Base-by-base conservation (phyloP, 2,113 vertebrate species). In the Phainopepla nitens region DNA sequence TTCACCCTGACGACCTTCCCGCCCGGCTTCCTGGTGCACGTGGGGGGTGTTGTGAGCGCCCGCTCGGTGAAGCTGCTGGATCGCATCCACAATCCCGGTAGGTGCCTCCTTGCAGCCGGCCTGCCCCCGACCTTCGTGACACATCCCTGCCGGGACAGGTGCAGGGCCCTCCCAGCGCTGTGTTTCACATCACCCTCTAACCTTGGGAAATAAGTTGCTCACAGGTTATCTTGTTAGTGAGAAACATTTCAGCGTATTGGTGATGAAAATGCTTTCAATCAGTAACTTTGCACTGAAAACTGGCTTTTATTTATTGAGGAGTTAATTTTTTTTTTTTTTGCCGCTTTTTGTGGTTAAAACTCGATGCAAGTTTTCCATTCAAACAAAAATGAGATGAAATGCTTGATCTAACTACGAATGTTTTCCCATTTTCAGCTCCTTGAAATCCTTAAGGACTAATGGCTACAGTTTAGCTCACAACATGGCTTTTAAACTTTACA, bases 61-160 rank as follows among this genome's bases (percentile, higher is more conserved):
- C 99, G 99, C 13, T 99, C 99, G 1, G 99, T 99, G 96, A 99
- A 99, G 97, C 98, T 99, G 15, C 97, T 99, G 96, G 99, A 99
- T 96, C 99, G 99, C 64, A 99, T 99, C 89, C 99, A 99, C 97
- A 99, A 99, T 97, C 99, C 99, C 10, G 99, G 99, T 99, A 98
- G 72, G 99, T 98, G 4, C 10, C 72, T 45, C 49, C 50, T 92
- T 47, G 54, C 71, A 18, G n/a, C 25, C 6, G 41, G 31, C 53
- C 49, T 33, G 23, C 22, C 42, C 49, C 17, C 75, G 9, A 66
- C 71, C 70, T 82, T 41, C 33, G 5, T 31, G 23, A 41, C 2
- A 0, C n/a, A n/a, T n/a, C n/a, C n/a, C n/a, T n/a, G n/a, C n/a
- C n/a, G n/a, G n/a, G n/a, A n/a, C n/a, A n/a, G n/a, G n/a, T n/a